These are phyloP conservation scores for Oncorhynchus clarkii DNA, from an alignment of 2,113 vertebrate species.

Conservation along the genomic window DNA sequence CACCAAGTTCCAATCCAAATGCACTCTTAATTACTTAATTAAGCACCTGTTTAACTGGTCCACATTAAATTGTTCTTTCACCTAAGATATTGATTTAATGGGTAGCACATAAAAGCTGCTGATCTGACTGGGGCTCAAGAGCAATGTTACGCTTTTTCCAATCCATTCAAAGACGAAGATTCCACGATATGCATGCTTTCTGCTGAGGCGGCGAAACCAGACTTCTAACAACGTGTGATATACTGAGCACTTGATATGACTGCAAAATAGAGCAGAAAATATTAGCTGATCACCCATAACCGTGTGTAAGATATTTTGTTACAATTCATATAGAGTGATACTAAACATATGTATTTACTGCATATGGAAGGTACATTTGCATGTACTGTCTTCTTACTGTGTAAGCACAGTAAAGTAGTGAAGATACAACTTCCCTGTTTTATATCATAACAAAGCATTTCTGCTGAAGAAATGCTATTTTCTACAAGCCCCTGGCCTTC, in stretches of 20 bases:
- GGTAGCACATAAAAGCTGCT: slow-evolving; percentile 47
- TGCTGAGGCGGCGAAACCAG: slow-evolving; percentile 54
- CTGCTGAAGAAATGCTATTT: too few species aligned
- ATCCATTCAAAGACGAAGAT: slow-evolving; percentile 42
- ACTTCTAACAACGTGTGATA: slow-evolving; percentile 30
- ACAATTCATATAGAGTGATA: too few species aligned
- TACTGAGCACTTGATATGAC: slow-evolving; percentile 51
- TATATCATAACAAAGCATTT: too few species aligned
- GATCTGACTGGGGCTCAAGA: slow-evolving; percentile 36
- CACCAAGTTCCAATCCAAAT: slow-evolving; percentile 66
- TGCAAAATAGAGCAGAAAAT: slow-evolving; percentile 63
- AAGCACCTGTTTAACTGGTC: slow-evolving; percentile 65
- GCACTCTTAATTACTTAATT: slow-evolving; percentile 72
- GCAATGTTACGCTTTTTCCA: slow-evolving; percentile 13
- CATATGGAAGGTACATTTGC: too few species aligned
- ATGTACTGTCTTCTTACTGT: too few species aligned
- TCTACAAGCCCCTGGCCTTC: not conserved
- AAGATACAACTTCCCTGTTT: too few species aligned
- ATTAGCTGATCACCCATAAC: slow-evolving; percentile 46
- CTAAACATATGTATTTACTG: too few species aligned
- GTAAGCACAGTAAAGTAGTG: too few species aligned
- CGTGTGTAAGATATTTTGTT: not conserved
- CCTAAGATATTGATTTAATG: slow-evolving; percentile 67
- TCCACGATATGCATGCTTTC: slow-evolving; percentile 41
- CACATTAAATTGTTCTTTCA: slow-evolving; percentile 55